Conservation (phyloP, 1,140 invertebrate species). For the Aphis craccivora region DNA sequence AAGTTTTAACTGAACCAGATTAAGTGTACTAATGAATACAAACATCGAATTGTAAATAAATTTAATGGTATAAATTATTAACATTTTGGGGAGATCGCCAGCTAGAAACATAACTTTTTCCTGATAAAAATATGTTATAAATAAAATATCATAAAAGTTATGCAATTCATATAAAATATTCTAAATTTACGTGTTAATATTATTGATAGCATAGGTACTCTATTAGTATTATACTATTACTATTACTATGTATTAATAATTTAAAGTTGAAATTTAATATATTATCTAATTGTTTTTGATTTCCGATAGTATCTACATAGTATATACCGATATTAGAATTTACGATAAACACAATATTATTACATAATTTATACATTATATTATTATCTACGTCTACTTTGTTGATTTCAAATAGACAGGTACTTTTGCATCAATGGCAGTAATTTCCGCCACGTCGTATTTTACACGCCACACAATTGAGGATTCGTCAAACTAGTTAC, state of each 20-base stretch:
- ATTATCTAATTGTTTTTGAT: not conserved
- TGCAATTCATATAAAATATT: not conserved
- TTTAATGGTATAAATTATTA: not conserved
- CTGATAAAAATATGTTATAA: not conserved
- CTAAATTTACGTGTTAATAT: not conserved
- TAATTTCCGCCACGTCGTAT: not conserved
- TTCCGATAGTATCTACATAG: not conserved
- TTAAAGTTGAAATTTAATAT: not conserved
- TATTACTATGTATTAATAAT: not conserved
- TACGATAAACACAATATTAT: no score
- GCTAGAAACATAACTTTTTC: not conserved
- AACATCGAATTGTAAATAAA: not conserved
- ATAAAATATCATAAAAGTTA: not conserved
- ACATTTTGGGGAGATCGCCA: not conserved
- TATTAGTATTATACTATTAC: not conserved
- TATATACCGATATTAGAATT: not conserved
- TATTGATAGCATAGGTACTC: not conserved
- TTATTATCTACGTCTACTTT: no score
- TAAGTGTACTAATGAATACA: not conserved
- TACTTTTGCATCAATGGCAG: not conserved
- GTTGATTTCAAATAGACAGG: no score
- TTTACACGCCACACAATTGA: not conserved
- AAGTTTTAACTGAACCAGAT: not conserved
- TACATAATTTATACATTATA: no score
- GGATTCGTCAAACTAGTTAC: not conserved